phyloP scores from a whole-genome alignment of 1,140 invertebrate species.

The honey bee (Apis mellifera) region DNA sequence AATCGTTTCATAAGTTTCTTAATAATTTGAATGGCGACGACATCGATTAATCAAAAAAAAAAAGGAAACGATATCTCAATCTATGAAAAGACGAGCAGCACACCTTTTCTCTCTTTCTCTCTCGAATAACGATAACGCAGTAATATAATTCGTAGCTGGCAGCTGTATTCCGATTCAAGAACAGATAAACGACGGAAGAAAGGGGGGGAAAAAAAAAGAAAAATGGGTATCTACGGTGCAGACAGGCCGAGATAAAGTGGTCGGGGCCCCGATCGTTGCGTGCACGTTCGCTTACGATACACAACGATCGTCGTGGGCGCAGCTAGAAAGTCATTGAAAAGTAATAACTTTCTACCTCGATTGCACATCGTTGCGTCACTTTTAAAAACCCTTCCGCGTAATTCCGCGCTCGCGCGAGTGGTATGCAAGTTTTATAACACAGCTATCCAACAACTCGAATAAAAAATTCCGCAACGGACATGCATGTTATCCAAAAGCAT shows the following conservation, averaged over 20 bases:
- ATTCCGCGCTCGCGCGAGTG: background rate
- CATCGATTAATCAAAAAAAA: background rate
- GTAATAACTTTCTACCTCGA: conserved; percentile 50
- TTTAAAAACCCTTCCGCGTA: conserved; percentile 10
- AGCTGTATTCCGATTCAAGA: background rate
- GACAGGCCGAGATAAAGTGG: conserved; percentile 15
- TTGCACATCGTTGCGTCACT: conserved; percentile 15
- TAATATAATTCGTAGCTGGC: background rate
- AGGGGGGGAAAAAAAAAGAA: conserved; percentile 1
- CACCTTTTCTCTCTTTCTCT: no score
- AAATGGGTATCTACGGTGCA: background rate
- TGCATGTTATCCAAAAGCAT: no score
- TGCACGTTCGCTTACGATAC: background rate
- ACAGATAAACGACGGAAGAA: conserved; percentile 8
- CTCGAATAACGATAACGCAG: background rate
- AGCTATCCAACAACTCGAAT: no score
- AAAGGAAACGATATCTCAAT: background rate
- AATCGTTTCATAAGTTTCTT: no score
- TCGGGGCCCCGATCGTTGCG: conserved; percentile 2
- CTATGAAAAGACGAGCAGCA: background rate
- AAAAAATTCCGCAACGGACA: background rate
- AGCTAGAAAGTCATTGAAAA: conserved; percentile 48
- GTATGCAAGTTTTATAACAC: background rate
- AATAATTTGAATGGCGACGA: background rate
- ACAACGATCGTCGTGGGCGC: conserved; percentile 50